Evolutionary conservation across 2,888 invertebrate genomes (phyloP).

Genomic region (Caenorhabditis virilis): DNA sequence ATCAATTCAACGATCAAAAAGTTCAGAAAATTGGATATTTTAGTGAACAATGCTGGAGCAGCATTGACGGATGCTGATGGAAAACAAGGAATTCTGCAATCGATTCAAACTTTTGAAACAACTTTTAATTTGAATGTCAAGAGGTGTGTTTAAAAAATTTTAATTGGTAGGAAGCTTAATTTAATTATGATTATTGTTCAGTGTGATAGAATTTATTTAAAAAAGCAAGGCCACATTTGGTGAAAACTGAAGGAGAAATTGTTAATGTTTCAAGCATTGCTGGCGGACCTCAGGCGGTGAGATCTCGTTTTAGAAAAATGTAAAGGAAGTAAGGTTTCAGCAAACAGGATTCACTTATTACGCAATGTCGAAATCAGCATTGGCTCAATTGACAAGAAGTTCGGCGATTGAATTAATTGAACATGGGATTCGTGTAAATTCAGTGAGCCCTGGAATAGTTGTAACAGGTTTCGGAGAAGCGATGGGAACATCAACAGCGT

Average conservation of each 20-base stretch:
- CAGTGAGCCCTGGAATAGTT: constrained; percentile 20
- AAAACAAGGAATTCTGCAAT: constrained; percentile 9
- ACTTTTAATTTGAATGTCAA: constrained; percentile 8
- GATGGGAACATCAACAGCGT: constrained; percentile 6
- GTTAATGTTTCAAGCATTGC: constrained; percentile 32
- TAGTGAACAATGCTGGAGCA: constrained; percentile 25
- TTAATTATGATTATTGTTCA: too few species aligned
- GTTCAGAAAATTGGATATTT: constrained; percentile 22
- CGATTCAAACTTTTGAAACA: constrained; percentile 7
- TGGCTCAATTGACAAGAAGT: constrained; percentile 26
- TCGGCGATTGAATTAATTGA: constrained; percentile 7
- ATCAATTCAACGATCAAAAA: constrained; percentile 9
- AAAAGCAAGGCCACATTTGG: constrained; percentile 25
- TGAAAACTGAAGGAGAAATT: constrained; percentile 33
- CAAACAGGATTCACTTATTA: constrained; percentile 9
- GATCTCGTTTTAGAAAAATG: background rate
- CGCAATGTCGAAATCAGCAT: constrained; percentile 21
- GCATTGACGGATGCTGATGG: constrained; percentile 3
- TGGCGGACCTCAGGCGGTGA: constrained; percentile 10
- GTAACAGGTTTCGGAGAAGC: constrained; percentile 14
- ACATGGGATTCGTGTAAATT: constrained; percentile 11
- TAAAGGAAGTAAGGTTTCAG: constrained; percentile 4
- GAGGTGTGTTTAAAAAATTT: too few species aligned
- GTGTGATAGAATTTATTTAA: too few species aligned
- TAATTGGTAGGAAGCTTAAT: too few species aligned